Percentiles rank a stretch among this genome's conserved stretches.
phyloP scores from a whole-genome alignment of 2,113 vertebrate genomes.

The Procapra przewalskii region DNA sequence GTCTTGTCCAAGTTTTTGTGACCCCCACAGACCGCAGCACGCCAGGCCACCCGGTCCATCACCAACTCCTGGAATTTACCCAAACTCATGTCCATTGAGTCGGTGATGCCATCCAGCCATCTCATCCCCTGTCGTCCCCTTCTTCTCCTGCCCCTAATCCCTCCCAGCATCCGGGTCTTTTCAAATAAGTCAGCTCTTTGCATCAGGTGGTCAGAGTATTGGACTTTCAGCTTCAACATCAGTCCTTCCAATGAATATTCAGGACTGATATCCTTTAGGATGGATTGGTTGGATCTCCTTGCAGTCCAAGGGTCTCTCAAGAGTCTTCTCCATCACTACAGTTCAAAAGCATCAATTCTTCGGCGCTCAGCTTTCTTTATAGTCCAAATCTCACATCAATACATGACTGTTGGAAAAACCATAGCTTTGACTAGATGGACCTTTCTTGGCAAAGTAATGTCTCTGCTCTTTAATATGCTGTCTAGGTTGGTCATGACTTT shows the following conservation, averaged over 20 bases:
- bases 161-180: neutral
- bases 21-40: neutral
- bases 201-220: neutral
- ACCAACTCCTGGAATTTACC: neutral
- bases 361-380: neutral
- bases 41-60: neutral
- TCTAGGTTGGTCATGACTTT: neutral
- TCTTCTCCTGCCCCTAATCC: neutral
- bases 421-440: neutral
- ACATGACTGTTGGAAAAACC: neutral
- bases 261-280: neutral
- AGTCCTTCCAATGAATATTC: neutral
- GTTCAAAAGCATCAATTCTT: neutral
- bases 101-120: neutral
- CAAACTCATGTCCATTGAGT: neutral
- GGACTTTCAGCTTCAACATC: neutral
- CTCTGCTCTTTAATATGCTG: neutral
- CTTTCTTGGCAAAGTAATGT: neutral
- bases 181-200: neutral
- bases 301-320: neutral
- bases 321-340: neutral
- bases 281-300: neutral
- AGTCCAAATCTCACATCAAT: neutral
- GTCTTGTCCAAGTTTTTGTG: neutral
- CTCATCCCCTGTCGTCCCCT: neutral